Evolutionary conservation across 2,797 vertebrate genomes (phyloP).

Genomic region (Hypotaenidia philippensis): DNA sequence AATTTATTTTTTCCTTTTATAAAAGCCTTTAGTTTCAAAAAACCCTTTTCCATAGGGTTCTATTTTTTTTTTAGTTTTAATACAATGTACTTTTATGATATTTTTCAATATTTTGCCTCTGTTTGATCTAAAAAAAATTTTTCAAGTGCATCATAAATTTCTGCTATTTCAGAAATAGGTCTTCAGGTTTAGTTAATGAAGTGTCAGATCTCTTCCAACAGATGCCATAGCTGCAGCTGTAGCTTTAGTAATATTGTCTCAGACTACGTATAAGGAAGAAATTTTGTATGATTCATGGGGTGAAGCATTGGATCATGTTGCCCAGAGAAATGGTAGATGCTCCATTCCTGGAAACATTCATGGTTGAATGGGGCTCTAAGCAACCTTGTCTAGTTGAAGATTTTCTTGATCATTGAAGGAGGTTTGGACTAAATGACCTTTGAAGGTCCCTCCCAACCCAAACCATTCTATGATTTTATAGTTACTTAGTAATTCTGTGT

Average conservation of each 20-base stretch:
- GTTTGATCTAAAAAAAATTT: background rate
- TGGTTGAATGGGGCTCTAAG: background rate
- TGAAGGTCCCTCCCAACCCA: background rate
- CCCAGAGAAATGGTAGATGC: background rate
- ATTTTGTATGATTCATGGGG: background rate
- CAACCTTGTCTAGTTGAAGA: background rate
- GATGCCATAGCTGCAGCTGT: background rate
- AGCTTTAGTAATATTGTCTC: background rate
- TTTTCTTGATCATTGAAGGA: background rate
- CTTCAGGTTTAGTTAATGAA: background rate
- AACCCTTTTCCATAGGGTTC: rapidly evolving
- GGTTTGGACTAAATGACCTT: background rate
- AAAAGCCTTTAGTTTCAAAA: background rate
- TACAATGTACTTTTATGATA: background rate
- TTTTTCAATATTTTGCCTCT: background rate
- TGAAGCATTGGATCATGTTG: background rate
- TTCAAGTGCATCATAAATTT: background rate
- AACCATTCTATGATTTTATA: background rate
- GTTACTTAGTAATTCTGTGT: background rate
- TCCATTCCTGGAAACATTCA: background rate
- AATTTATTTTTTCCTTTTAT: background rate
- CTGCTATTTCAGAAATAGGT: background rate
- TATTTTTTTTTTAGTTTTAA: background rate
- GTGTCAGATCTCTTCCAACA: background rate
- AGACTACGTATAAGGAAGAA: background rate